phyloP scores from a whole-genome alignment of 2,113 vertebrate species.

The Malurus alboscapulatus region DNA sequence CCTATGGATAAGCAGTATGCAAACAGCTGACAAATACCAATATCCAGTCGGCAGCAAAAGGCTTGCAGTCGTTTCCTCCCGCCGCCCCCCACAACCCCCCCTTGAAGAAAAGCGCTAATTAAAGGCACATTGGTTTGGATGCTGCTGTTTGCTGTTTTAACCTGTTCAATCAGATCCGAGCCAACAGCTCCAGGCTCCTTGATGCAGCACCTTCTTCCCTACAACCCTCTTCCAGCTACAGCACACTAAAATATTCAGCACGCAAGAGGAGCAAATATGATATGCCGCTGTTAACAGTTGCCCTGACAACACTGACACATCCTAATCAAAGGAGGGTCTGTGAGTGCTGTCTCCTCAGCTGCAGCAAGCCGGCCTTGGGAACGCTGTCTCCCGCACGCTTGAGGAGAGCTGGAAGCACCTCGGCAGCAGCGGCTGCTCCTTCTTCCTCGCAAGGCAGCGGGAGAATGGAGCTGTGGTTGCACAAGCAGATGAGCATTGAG shows the following conservation, averaged over 20 bases:
- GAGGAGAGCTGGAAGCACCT: slow-evolving; percentile 21
- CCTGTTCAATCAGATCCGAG: slow-evolving; percentile 55
- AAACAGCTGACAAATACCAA: slow-evolving; percentile 77
- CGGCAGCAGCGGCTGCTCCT: slow-evolving; percentile 45
- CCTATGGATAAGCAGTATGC: slow-evolving; percentile 55
- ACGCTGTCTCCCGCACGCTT: slow-evolving; percentile 38
- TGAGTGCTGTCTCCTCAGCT: slow-evolving; percentile 33
- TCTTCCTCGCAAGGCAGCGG: slow-evolving; percentile 36
- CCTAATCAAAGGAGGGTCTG: slow-evolving; percentile 65
- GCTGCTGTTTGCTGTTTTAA: slow-evolving; percentile 32
- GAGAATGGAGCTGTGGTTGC: slow-evolving; percentile 36
- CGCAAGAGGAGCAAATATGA: slow-evolving; percentile 75
- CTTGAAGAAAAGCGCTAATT: slow-evolving; percentile 66
- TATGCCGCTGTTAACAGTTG: slow-evolving; percentile 75
- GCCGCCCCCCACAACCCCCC: not conserved
- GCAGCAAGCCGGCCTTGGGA: slow-evolving; percentile 51
- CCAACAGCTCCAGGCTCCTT: slow-evolving; percentile 28
- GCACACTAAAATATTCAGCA: slow-evolving; percentile 81
- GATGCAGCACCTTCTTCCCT: slow-evolving; percentile 39
- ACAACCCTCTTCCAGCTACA: slow-evolving; percentile 41
- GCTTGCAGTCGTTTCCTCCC: slow-evolving; percentile 19
- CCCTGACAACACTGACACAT: slow-evolving; percentile 84
- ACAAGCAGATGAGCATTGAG: slow-evolving; percentile 31
- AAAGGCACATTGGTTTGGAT: slow-evolving; percentile 59
- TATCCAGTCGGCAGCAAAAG: slow-evolving; percentile 63